Evolutionary conservation across 2,888 invertebrate species (phyloP), one percentile per base, ranked within the genome.

Genomic region (Cylindroiulus punctatus): DNA sequence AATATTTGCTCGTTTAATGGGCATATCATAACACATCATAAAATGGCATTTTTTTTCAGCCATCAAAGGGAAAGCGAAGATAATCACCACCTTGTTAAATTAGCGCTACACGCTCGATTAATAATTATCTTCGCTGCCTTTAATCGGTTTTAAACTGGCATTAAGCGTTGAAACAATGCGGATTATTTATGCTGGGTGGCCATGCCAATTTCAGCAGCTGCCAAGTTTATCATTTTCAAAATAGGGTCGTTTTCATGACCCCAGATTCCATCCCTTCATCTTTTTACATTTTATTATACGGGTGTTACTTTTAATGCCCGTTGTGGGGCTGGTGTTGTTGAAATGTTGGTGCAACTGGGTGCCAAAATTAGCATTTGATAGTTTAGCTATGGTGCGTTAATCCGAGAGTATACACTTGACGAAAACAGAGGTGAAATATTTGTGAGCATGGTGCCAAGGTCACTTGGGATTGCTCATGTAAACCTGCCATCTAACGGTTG

Each of bases 171-270:
- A n/a, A 57, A 57, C 52, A 57, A 57, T 57, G n/a, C 1, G n/a
- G n/a, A 57, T 57, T 57, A 57, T 57, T 57, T 57, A 57, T 57
- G 17, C 10, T 19, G 19, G 36, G 36, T 36, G 2, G 36, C 36
- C 2, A 36, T 4, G 2, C 3, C 36, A 2, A 36, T 4, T 2
- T 36, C 36, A 36, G 36, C n/a, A 17, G 52, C 3, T 10, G 52
- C 52, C 52, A 57, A 57, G 52, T 57, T 57, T 57, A 57, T 57
- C n/a, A 57, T 57, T 57, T 57, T 57, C 52, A 57, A 57, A 57
- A 57, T 57, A 57, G 52, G 52, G 52, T 57, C 52, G 17, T 17
- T 7, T 57, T 57, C 5, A n/a, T 57, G 52, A 57, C 3, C 52
- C 19, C 12, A 36, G 36, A 36, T 4, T 36, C 36, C 36, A 7